Percentiles rank a stretch among this genome's conserved stretches.
These are phyloP conservation scores for Cataglyphis livida DNA, from an alignment of 2,888 invertebrate genomes.

Conservation along the genomic window DNA sequence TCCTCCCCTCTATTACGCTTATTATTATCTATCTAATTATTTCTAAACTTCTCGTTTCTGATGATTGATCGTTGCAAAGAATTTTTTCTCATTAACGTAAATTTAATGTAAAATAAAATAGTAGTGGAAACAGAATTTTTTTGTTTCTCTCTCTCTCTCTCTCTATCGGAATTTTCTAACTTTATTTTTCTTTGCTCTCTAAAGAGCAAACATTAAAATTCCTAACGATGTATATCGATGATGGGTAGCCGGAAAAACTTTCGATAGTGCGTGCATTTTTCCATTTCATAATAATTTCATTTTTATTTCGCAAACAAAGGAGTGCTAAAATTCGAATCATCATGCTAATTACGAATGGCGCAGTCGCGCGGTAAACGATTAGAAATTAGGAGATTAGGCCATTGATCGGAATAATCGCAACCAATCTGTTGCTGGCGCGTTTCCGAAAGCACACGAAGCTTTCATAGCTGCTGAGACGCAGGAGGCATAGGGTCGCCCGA, in stretches of 20 bases:
- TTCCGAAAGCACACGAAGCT: slow-evolving; percentile 42
- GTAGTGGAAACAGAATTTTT: background rate
- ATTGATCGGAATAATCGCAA: slow-evolving; percentile 41
- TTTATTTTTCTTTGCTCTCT: too few relatives aligned
- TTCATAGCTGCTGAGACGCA: background rate
- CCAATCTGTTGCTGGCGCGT: slow-evolving; percentile 12
- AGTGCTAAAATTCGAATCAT: slow-evolving; percentile 37
- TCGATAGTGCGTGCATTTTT: slow-evolving; percentile 16
- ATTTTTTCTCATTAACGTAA: background rate
- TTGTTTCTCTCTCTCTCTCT: too few relatives aligned
- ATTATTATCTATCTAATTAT: background rate
- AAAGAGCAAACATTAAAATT: slow-evolving; percentile 41
- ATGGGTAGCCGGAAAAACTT: slow-evolving; percentile 30
- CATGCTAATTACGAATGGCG: slow-evolving; percentile 38
- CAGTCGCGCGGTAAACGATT: slow-evolving; percentile 45
- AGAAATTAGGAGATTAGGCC: slow-evolving; percentile 48
- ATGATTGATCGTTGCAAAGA: background rate
- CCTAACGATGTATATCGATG: slow-evolving; percentile 29
- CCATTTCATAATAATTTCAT: slow-evolving; percentile 16
- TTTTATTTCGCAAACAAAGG: slow-evolving; percentile 22
- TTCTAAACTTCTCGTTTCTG: background rate
- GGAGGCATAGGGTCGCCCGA: slow-evolving; percentile 44
- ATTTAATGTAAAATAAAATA: background rate
- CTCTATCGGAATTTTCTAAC: background rate
- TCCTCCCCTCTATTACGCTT: background rate